A percentile compares a stretch with the other conserved stretches of the same genome.
Evolutionary conservation across 2,113 vertebrate genomes (phyloP).

Genomic region (Hippocampus zosterae): DNA sequence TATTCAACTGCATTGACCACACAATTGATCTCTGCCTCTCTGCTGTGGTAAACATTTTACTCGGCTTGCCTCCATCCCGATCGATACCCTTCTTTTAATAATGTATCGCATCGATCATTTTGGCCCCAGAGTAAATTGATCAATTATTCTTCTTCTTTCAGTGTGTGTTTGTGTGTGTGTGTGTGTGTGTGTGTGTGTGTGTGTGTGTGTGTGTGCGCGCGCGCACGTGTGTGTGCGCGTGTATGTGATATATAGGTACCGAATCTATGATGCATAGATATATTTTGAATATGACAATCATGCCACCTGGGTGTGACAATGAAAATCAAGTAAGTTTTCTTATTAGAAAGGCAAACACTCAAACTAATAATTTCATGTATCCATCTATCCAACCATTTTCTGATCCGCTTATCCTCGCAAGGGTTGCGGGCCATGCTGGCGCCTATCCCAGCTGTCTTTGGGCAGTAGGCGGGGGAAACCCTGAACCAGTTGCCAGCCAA

Average conservation of each 20-base stretch:
- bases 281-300: not conserved
- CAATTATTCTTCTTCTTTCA: slow-evolving; percentile 71
- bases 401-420: no score
- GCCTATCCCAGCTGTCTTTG: no score
- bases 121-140: slow-evolving; percentile 74
- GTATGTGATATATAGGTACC: not conserved
- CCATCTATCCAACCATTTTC: no score
- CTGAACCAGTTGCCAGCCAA: no score
- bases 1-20: slow-evolving; percentile 66
- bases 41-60: slow-evolving; percentile 76
- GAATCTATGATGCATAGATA: not conserved
- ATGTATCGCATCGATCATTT: slow-evolving; percentile 78
- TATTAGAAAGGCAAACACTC: not conserved
- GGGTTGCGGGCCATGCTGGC: no score
- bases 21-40: slow-evolving; percentile 68
- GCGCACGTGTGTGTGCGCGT: not conserved
- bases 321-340: slow-evolving; percentile 7
- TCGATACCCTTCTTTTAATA: slow-evolving; percentile 78
- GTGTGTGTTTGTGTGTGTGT: slow-evolving; percentile 8
- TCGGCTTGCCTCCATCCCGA: slow-evolving; percentile 62
- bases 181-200: slow-evolving; percentile 10
- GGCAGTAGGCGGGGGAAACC: no score
- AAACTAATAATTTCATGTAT: slow-evolving; percentile 1
- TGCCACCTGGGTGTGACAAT: slow-evolving; percentile 5
- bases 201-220: slow-evolving; percentile 12